A percentile compares a stretch with the other conserved stretches of the same genome.
Conservation (phyloP, 2,797 vertebrate species). For the Sparus aurata region DNA sequence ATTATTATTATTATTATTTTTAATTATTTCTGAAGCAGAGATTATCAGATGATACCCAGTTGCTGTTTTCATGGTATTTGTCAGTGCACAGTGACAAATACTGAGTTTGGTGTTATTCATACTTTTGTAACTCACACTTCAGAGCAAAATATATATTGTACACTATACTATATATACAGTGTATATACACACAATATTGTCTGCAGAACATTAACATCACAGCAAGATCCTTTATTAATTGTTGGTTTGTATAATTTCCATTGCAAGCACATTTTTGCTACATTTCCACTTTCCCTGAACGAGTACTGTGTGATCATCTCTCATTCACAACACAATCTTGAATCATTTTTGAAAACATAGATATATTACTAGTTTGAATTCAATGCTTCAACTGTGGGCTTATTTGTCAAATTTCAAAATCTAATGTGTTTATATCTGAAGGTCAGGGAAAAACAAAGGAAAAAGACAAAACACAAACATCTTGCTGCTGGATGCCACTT, state of each 20-base stretch:
- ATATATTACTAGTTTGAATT: background rate
- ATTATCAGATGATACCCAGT: too few relatives aligned
- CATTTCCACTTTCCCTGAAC: constrained; percentile 6
- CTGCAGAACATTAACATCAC: constrained; percentile 1
- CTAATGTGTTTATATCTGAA: constrained; percentile 29
- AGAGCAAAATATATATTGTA: background rate
- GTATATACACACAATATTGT: background rate
- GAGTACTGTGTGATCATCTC: background rate
- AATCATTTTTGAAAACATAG: background rate
- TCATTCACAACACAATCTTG: background rate
- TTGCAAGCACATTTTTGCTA: background rate
- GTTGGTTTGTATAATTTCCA: constrained; percentile 9
- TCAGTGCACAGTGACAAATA: background rate
- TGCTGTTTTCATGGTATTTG: background rate
- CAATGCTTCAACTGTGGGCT: constrained; percentile 1
- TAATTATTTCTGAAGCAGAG: too few relatives aligned
- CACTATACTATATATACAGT: too few relatives aligned
- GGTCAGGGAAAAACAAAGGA: constrained; percentile 20
- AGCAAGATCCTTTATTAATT: constrained; percentile 9
- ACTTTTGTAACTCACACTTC: background rate
- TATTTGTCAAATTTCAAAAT: constrained; percentile 23
- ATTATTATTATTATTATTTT: too few relatives aligned
- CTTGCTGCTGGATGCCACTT: constrained; percentile 39
- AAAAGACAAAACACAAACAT: constrained; percentile 29
- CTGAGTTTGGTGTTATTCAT: background rate